phyloP scores from a whole-genome alignment of 2,888 invertebrate genomes.

The Syritta pipiens region DNA sequence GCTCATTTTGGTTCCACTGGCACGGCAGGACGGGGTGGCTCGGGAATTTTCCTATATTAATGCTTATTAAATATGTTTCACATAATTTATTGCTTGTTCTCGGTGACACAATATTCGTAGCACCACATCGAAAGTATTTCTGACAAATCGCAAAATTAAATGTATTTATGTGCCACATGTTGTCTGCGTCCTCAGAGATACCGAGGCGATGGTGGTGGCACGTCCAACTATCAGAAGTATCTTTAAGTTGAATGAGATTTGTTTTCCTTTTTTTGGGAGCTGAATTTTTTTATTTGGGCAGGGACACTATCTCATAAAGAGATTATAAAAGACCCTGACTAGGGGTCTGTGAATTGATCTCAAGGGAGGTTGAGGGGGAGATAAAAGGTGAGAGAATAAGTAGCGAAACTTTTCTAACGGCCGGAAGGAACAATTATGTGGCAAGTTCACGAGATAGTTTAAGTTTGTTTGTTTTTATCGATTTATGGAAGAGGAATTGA shows the following conservation, averaged over 20 bases:
- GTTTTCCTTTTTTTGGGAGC: neutral
- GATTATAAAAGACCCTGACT: conserved; percentile 50
- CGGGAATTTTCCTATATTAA: conserved; percentile 65
- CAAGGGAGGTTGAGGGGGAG: conserved; percentile 36
- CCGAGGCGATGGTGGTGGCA: neutral
- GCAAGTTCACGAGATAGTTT: conserved; percentile 6
- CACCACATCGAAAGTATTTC: conserved; percentile 47
- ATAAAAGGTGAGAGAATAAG: conserved; percentile 49
- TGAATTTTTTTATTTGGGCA: conserved; percentile 7
- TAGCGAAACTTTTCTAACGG: conserved; percentile 57
- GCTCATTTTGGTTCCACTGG: conserved; percentile 9
- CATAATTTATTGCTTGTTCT: conserved; percentile 66
- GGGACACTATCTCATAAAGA: conserved; percentile 53
- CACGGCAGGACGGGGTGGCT: conserved; percentile 9
- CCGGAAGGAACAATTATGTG: conserved; percentile 45
- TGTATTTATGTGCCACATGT: conserved; percentile 68
- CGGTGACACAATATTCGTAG: conserved; percentile 64
- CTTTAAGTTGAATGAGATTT: conserved; percentile 54
- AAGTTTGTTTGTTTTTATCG: conserved; percentile 23
- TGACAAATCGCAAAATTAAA: conserved; percentile 65
- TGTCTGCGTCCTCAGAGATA: conserved; percentile 39
- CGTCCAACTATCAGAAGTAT: conserved; percentile 15
- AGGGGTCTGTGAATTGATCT: conserved; percentile 33
- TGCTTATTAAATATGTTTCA: conserved; percentile 68
- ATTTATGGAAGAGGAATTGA: conserved; percentile 37